A percentile compares a stretch with the other conserved stretches of the same genome.
phyloP scores from a whole-genome alignment of 2,113 vertebrate species.

The Mastomys coucha region DNA sequence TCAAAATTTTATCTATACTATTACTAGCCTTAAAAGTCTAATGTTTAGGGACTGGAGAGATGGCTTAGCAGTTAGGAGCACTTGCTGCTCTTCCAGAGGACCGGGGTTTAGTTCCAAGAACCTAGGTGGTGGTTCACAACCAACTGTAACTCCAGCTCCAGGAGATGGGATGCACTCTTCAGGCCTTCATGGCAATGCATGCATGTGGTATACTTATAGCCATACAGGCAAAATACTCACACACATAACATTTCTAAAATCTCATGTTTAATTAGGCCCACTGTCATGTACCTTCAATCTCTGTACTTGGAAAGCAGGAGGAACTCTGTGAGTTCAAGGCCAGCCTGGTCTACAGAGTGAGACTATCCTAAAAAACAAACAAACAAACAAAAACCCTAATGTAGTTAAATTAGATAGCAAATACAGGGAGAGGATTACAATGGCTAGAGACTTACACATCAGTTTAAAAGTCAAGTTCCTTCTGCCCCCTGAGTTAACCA shows the following conservation, averaged over 20 bases:
- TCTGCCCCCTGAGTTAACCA: conserved; percentile 36
- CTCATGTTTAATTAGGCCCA: background rate
- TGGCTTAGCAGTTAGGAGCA: background rate
- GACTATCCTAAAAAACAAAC: background rate
- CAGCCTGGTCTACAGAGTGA: background rate
- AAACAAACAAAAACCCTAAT: background rate
- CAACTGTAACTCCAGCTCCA: background rate
- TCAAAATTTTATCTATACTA: conserved; percentile 32
- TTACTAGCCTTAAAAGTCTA: background rate
- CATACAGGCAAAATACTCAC: background rate
- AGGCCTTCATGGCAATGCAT: background rate
- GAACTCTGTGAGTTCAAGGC: background rate
- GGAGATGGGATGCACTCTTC: background rate
- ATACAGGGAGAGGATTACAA: background rate
- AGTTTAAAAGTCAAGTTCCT: conserved; percentile 27
- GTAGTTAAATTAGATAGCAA: conserved; percentile 16
- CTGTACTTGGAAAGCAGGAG: background rate
- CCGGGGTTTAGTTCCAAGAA: background rate
- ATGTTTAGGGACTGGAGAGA: background rate
- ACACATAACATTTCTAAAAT: background rate
- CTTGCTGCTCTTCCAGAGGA: background rate
- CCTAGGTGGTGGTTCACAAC: background rate
- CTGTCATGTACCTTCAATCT: background rate
- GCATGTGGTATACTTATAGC: background rate
- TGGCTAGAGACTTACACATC: conserved; percentile 26